These are phyloP conservation scores for Theonella swinhoei DNA, from an alignment of 37 sponge, comb jelly and placozoan genomes.

Conservation along the genomic window DNA sequence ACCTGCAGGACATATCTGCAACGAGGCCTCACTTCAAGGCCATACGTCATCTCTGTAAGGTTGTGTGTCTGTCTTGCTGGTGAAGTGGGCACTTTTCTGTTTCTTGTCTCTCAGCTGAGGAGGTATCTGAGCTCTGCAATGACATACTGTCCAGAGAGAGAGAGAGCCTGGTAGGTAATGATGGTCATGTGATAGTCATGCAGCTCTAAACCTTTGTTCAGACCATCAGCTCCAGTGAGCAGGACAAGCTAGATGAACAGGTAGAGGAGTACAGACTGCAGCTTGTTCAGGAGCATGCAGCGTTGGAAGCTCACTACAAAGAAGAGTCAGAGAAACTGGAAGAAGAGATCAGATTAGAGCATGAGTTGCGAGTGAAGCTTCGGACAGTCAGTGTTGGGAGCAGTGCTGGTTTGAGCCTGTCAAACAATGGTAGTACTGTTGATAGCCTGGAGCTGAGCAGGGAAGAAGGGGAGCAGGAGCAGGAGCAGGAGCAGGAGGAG, in stretches of 20 bases:
- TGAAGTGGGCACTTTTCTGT: background rate
- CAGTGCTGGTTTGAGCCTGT: constrained; percentile 1
- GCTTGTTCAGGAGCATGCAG: constrained; percentile 30
- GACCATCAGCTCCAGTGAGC: constrained; percentile 20
- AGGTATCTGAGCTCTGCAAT: background rate
- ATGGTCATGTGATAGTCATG: no score
- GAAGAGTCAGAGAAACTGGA: constrained; percentile 17
- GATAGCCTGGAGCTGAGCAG: background rate
- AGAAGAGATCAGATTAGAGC: constrained; percentile 14
- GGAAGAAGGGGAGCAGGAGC: background rate
- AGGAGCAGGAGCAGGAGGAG: background rate
- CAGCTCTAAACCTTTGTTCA: constrained; percentile 5
- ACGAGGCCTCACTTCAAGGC: constrained; percentile 12
- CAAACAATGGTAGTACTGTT: constrained; percentile 1
- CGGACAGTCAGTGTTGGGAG: background rate
- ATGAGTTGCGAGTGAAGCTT: constrained; percentile 19
- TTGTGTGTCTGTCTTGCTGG: no score
- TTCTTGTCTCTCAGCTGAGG: background rate
- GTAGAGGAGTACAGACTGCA: constrained; percentile 9
- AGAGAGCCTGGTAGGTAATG: constrained; percentile 15
- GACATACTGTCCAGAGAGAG: constrained; percentile 7
- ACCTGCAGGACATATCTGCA: constrained; percentile 43
- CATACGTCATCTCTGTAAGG: constrained; percentile 7
- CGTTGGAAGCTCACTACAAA: constrained; percentile 2
- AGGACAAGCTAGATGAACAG: constrained; percentile 16